A percentile compares a stretch with the other conserved stretches of the same genome.
These are phyloP conservation scores for Pedetes capensis DNA, from an alignment of 2,113 vertebrate species.

Conservation along the genomic window DNA sequence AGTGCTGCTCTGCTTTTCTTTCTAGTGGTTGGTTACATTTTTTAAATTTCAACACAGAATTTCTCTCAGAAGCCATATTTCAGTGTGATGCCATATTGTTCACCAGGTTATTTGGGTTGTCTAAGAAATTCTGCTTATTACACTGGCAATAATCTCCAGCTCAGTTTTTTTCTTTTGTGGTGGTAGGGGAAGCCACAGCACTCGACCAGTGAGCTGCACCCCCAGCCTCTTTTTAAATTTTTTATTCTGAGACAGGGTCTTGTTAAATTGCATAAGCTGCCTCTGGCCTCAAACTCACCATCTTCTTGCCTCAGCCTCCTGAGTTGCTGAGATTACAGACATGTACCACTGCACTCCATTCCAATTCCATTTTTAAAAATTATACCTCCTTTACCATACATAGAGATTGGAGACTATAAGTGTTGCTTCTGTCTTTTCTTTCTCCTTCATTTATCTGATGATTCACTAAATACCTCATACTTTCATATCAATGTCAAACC, in stretches of 20 bases:
- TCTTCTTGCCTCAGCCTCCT: too few species aligned
- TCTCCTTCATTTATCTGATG: not conserved
- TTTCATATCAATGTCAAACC: not conserved
- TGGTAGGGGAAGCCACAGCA: too few species aligned
- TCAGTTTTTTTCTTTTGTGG: slow-evolving; percentile 8
- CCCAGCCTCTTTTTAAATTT: too few species aligned
- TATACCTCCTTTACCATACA: not conserved
- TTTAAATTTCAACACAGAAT: not conserved
- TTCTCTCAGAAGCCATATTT: not conserved
- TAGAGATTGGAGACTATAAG: not conserved
- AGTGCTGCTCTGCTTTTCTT: not conserved
- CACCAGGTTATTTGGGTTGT: not conserved
- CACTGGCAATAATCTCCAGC: not conserved
- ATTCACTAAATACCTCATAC: not conserved
- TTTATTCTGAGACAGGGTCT: too few species aligned
- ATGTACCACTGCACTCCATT: too few species aligned
- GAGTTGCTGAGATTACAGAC: too few species aligned
- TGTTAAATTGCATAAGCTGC: too few species aligned
- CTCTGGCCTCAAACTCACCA: too few species aligned
- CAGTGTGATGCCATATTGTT: not conserved
- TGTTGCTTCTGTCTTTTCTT: not conserved
- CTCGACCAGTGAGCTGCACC: too few species aligned
- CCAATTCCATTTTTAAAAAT: too few species aligned
- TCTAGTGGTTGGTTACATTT: not conserved
- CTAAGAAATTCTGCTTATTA: slow-evolving; percentile 21